A percentile compares a stretch with the other conserved stretches of the same genome.
Conservation (phyloP, 30 jellyfish, hydroid and myxozoan species). For the Cassiopea xamachana region DNA sequence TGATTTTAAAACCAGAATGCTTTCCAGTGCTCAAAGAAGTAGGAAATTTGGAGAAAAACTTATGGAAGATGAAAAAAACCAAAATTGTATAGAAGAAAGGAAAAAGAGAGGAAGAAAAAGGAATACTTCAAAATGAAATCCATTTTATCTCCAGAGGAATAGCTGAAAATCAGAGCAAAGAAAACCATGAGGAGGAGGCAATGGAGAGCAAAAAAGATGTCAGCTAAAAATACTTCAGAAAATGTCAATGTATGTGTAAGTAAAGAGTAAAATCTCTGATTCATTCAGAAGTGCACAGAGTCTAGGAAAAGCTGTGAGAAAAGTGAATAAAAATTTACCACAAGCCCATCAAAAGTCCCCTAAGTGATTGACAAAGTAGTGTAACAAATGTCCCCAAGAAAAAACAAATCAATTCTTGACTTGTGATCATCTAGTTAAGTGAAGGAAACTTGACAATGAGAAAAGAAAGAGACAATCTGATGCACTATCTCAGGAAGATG, state of each 20-base stretch:
- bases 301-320: not conserved
- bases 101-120: not conserved
- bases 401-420: not conserved
- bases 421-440: not conserved
- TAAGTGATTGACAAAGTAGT: not conserved
- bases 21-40: not conserved
- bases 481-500: not conserved
- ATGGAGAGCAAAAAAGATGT: not conserved
- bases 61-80: not conserved
- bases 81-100: not conserved
- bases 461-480: not conserved
- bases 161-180: not conserved
- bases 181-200: not conserved
- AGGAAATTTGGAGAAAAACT: not conserved
- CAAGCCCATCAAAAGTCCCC: not conserved
- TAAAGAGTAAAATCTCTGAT: not conserved
- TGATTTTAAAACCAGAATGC: not conserved
- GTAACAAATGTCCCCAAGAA: not conserved
- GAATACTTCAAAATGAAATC: not conserved
- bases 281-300: not conserved
- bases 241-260: not conserved
- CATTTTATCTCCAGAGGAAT: not conserved
- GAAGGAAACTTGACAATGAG: not conserved
- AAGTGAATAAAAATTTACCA: not conserved
- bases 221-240: not conserved